Evolutionary conservation across 1,140 invertebrate species (phyloP), one percentile per base, ranked within the genome.

Genomic region (Micrasema minimum): DNA sequence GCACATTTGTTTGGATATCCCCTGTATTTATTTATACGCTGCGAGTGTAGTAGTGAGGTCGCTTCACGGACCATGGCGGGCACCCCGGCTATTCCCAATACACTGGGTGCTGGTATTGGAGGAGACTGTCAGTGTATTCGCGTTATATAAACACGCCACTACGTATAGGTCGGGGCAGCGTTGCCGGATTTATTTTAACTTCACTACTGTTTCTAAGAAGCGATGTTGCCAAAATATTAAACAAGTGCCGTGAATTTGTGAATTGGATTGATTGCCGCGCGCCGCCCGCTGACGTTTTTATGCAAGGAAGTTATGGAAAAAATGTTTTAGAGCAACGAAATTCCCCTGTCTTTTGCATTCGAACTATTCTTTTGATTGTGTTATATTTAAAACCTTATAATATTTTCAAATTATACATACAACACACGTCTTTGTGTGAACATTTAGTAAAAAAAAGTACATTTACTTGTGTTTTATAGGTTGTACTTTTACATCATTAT

Each of bases 201-300:
- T 7, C 43, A 46, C 59, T 22, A 45, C 22, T 2, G 6, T 14
- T 12, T 38, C 16, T 38, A 22, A 26, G 57, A 22, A 11, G 59
- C 59, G 59, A 26, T 22, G 59, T 46, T 64, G 59, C 59, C 59
- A 35, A 59, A 59, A 59, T 37, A 31, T 31, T 31, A 31, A 31
- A 31, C 7, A 31, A 31, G 14, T 35, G 37, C 7, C 55, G 22
- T 35, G 43, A 4, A 4, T 4, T 31, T 31, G 41, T 31, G 59
- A 41, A 64, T 64, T 64, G 41, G 41, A 45, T 64, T 46, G 59
- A 62, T 62, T n/a, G n/a, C n/a, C n/a, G n/a, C n/a, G n/a, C n/a
- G n/a, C n/a, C 57, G 57, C 38, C 59, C 22, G 43, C 59, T 64
- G 59, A 64, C 59, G 59, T 64, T 64, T 64, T 64, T 64, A 64